Evolutionary conservation across 1,140 invertebrate species (phyloP).

Genomic region (Coptotermes formosanus): DNA sequence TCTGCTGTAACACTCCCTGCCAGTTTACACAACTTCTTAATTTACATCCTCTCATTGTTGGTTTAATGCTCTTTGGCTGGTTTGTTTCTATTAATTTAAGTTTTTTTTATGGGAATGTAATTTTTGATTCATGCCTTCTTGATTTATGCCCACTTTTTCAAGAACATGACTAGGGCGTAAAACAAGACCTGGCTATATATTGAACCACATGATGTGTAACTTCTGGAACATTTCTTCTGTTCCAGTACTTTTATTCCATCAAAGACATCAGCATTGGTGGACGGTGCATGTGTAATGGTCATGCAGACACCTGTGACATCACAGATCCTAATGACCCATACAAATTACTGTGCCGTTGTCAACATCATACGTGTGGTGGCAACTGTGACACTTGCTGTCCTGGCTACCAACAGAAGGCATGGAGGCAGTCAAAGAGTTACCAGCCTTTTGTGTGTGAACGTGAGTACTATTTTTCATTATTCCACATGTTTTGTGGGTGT

Average conservation of each 20-base stretch:
- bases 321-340: constrained; percentile 72
- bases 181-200: too few relatives aligned
- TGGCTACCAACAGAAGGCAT: constrained; percentile 92
- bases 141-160: too few relatives aligned
- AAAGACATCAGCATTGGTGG: constrained; percentile 99
- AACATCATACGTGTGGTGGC: constrained; percentile 94
- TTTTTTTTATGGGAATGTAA: too few relatives aligned
- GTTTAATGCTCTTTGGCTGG: too few relatives aligned
- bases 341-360: constrained; percentile 86
- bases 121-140: too few relatives aligned
- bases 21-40: too few relatives aligned
- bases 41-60: too few relatives aligned
- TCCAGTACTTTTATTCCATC: constrained; percentile 98
- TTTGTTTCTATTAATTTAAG: too few relatives aligned
- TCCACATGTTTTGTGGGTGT: not conserved
- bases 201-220: too few relatives aligned
- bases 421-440: constrained; percentile 76
- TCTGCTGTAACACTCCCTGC: too few relatives aligned
- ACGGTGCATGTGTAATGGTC: constrained; percentile 97
- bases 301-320: constrained; percentile 93
- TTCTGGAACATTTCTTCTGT: constrained; percentile 31
- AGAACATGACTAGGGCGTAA: too few relatives aligned
- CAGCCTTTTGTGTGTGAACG: constrained; percentile 84
- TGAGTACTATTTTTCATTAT: constrained; percentile 52
- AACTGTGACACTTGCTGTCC: constrained; percentile 92